phyloP scores from a whole-genome alignment of 2,888 invertebrate species.

The Volucella inanis region DNA sequence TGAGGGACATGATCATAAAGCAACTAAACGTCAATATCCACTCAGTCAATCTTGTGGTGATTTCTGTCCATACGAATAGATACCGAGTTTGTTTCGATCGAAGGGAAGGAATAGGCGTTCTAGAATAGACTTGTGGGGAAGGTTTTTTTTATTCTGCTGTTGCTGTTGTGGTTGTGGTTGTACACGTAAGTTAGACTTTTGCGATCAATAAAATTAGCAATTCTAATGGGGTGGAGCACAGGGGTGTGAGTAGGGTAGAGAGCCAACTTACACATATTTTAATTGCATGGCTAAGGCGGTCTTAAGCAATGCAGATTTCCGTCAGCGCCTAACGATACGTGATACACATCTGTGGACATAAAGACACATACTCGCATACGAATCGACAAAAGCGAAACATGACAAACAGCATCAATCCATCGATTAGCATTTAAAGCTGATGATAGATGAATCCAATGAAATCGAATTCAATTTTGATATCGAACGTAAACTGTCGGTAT shows the following conservation, averaged over 20 bases:
- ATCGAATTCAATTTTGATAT: constrained; percentile 13
- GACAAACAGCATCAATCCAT: background rate
- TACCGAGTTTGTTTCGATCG: background rate
- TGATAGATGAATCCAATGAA: constrained; percentile 29
- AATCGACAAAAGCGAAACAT: no score
- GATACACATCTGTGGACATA: constrained; percentile 24
- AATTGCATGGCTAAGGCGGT: constrained; percentile 55
- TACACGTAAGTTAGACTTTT: background rate
- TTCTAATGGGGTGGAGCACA: constrained; percentile 50
- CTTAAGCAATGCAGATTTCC: constrained; percentile 64
- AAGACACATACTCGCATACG: no score
- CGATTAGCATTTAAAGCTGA: constrained; percentile 64
- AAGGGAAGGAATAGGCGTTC: constrained; percentile 6
- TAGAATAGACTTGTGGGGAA: constrained; percentile 38
- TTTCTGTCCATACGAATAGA: constrained; percentile 19
- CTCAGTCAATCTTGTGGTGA: constrained; percentile 50
- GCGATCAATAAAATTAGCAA: constrained; percentile 66
- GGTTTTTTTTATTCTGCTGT: constrained; percentile 21
- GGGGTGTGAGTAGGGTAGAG: background rate
- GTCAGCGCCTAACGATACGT: constrained; percentile 43
- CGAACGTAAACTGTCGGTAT: background rate
- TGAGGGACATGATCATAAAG: constrained; percentile 69
- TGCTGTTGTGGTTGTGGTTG: background rate
- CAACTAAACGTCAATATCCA: constrained; percentile 56
- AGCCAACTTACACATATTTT: constrained; percentile 48